Evolutionary conservation across 2,888 invertebrate genomes (phyloP).

Genomic region (Pseudoips prasinana): DNA sequence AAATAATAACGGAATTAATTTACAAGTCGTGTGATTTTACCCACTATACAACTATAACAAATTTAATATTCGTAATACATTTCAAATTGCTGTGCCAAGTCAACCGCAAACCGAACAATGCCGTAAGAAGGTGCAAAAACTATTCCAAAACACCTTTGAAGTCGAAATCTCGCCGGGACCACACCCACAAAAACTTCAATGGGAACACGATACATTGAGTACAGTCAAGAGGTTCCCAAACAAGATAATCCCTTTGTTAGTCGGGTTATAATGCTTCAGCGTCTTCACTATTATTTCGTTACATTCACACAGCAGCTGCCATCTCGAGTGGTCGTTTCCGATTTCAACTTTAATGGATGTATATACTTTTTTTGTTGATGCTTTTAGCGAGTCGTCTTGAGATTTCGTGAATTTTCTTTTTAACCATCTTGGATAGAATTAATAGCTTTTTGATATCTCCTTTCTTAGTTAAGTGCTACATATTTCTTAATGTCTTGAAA

Average conservation of each 20-base stretch:
- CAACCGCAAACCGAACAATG: slow-evolving; percentile 38
- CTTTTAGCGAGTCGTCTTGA: slow-evolving; percentile 40
- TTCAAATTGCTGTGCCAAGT: slow-evolving; percentile 40
- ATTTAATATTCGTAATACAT: slow-evolving; percentile 31
- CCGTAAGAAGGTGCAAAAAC: slow-evolving; percentile 53
- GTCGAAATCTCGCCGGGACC: slow-evolving; percentile 67
- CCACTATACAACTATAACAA: no score
- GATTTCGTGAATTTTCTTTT: slow-evolving; percentile 26
- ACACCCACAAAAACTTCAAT: slow-evolving; percentile 72
- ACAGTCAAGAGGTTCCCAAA: slow-evolving; percentile 79
- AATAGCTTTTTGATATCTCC: no score
- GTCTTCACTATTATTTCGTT: slow-evolving; percentile 67
- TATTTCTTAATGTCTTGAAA: no score
- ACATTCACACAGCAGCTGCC: slow-evolving; percentile 67
- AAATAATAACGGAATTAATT: no score
- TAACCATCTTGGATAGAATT: not conserved
- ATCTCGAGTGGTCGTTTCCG: slow-evolving; percentile 67
- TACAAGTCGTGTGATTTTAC: no score
- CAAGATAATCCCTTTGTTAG: slow-evolving; percentile 79
- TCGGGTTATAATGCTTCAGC: slow-evolving; percentile 61
- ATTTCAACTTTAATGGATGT: slow-evolving; percentile 70
- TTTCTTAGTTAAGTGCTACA: no score
- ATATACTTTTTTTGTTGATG: slow-evolving; percentile 46
- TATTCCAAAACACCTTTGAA: slow-evolving; percentile 40
- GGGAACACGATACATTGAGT: slow-evolving; percentile 73